These are phyloP conservation scores for Drosophila nigrodunni DNA, from an alignment of 1,140 invertebrate species.

Conservation along the genomic window DNA sequence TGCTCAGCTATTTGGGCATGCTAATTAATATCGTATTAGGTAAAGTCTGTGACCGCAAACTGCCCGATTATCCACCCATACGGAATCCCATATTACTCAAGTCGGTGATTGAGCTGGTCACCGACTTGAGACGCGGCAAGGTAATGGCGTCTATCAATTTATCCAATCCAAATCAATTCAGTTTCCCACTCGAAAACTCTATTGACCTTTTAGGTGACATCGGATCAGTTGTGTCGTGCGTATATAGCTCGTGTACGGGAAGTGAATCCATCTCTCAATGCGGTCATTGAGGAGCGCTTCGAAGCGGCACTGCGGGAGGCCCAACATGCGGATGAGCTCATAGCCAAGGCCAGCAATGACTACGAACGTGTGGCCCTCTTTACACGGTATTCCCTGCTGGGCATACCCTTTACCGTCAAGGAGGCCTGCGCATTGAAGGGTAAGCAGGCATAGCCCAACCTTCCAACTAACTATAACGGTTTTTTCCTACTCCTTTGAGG, in stretches of 20 bases:
- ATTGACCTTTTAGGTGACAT: constrained; percentile 85
- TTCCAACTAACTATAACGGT: neutral
- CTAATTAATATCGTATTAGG: constrained; percentile 51
- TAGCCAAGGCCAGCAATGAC: constrained; percentile 68
- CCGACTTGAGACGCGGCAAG: constrained; percentile 62
- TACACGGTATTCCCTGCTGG: constrained; percentile 88
- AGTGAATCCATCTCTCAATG: constrained; percentile 91
- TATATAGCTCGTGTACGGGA: constrained; percentile 89
- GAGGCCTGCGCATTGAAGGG: constrained; percentile 89
- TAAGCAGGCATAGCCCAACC: constrained; percentile 3
- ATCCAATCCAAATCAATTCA: neutral
- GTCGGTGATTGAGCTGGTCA: constrained; percentile 59
- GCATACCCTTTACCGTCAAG: constrained; percentile 92
- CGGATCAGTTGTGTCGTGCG: constrained; percentile 87
- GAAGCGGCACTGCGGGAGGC: constrained; percentile 89
- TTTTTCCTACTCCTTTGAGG: constrained; percentile 19
- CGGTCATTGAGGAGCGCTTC: constrained; percentile 90
- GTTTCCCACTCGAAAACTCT: neutral
- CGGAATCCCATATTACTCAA: constrained; percentile 57
- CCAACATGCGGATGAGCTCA: constrained; percentile 86
- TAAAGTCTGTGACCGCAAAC: constrained; percentile 22
- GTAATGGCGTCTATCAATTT: constrained; percentile 32
- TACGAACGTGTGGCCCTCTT: constrained; percentile 85
- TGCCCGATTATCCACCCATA: constrained; percentile 61
- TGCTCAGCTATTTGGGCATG: constrained; percentile 51